These are phyloP conservation scores for Eustalomyia histrio DNA, from an alignment of 2,888 invertebrate species.

Conservation along the genomic window DNA sequence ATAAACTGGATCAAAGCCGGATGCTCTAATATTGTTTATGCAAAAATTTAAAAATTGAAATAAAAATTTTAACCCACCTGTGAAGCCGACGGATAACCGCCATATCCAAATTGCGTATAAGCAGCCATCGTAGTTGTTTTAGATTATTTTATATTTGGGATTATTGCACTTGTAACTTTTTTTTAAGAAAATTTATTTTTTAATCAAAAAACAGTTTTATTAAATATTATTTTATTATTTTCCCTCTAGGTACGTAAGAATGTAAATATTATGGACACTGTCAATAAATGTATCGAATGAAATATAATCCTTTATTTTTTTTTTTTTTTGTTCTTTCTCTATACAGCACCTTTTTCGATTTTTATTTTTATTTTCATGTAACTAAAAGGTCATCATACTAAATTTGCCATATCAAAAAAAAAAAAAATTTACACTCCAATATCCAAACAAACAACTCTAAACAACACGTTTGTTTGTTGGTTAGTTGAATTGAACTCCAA, in stretches of 20 bases:
- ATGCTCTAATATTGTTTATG: too few species aligned
- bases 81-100: slow-evolving; percentile 91
- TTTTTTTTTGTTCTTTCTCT: slow-evolving; percentile 18
- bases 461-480: slow-evolving; percentile 49
- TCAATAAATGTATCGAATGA: slow-evolving; percentile 17
- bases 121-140: slow-evolving; percentile 81
- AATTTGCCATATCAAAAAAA: not conserved
- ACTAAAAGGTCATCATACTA: slow-evolving; percentile 35
- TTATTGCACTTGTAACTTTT: slow-evolving; percentile 46
- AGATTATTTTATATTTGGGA: not conserved
- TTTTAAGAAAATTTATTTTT: not conserved
- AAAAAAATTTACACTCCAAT: not conserved
- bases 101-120: slow-evolving; percentile 95
- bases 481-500: slow-evolving; percentile 40
- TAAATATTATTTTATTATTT: not conserved
- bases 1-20: too few species aligned
- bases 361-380: slow-evolving; percentile 27
- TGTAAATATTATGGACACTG: slow-evolving; percentile 15
- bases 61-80: slow-evolving; percentile 84
- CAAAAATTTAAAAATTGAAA: too few species aligned
- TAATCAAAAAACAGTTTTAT: not conserved
- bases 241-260: not conserved
- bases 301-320: slow-evolving; percentile 31
- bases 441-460: slow-evolving; percentile 18
- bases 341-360: slow-evolving; percentile 15